Evolutionary conservation across 1,140 invertebrate genomes (phyloP).

Genomic region (Orchestia grillus): DNA sequence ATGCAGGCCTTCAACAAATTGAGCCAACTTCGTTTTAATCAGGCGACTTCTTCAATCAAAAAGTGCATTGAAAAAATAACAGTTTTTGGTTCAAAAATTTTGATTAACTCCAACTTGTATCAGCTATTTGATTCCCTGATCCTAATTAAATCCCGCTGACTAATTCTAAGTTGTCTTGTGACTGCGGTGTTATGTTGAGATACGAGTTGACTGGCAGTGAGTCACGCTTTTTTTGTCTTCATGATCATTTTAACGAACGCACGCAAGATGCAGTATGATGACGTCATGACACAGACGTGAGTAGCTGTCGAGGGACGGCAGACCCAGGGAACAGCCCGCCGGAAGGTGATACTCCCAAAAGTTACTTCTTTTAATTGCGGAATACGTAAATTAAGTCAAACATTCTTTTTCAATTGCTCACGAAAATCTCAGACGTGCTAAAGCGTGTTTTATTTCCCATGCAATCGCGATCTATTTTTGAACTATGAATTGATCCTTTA

Average conservation of each 20-base stretch:
- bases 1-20: neutral
- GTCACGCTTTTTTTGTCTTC: neutral
- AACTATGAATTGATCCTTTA: neutral
- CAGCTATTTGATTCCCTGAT: neutral
- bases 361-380: no score
- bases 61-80: neutral
- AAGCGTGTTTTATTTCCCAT: neutral
- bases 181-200: neutral
- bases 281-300: no score
- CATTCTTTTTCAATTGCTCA: neutral
- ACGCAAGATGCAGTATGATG: neutral
- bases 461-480: neutral
- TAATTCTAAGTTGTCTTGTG: neutral
- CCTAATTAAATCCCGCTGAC: neutral
- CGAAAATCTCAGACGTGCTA: neutral
- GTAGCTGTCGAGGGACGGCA: no score
- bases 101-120: neutral
- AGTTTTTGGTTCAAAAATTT: neutral
- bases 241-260: neutral
- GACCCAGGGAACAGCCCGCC: no score
- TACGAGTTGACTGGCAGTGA: neutral
- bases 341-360: no score
- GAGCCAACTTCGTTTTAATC: neutral
- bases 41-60: neutral
- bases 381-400: neutral